Evolutionary conservation across 2,888 invertebrate species (phyloP).

Genomic region (Galeruca laticollis): DNA sequence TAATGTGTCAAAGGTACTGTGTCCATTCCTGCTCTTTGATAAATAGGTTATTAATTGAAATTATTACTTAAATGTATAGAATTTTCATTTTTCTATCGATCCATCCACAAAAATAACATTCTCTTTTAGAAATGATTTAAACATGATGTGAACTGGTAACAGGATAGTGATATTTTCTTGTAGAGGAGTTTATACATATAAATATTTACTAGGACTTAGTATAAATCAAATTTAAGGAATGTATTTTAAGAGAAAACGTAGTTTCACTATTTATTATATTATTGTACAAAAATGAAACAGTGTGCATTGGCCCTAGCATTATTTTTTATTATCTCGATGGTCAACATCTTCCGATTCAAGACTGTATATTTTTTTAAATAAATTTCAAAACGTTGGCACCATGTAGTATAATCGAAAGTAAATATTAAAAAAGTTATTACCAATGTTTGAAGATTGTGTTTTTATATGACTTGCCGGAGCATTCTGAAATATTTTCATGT

Average conservation of each 20-base stretch:
- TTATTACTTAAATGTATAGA: too few species aligned
- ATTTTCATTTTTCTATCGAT: too few species aligned
- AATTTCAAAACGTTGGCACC: neutral
- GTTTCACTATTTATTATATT: constrained; percentile 22
- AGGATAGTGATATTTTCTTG: constrained; percentile 45
- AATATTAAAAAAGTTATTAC: too few species aligned
- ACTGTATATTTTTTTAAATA: neutral
- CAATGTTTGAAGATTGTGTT: too few species aligned
- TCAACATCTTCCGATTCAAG: too few species aligned
- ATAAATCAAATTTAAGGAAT: constrained; percentile 26
- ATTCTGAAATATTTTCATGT: too few species aligned
- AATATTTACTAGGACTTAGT: constrained; percentile 35
- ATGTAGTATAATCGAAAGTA: neutral
- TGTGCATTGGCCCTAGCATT: constrained; percentile 14
- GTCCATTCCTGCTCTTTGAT: too few species aligned
- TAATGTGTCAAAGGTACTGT: too few species aligned
- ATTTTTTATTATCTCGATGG: constrained; percentile 30
- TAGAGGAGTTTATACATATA: constrained; percentile 41
- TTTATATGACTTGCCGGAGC: too few species aligned
- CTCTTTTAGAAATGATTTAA: neutral
- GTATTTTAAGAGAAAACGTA: constrained; percentile 25
- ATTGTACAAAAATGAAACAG: constrained; percentile 30
- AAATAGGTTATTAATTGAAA: too few species aligned
- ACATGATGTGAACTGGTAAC: neutral
- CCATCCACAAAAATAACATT: too few species aligned